phyloP scores from a whole-genome alignment of 1,140 invertebrate genomes.

The Heliconius nattereri region DNA sequence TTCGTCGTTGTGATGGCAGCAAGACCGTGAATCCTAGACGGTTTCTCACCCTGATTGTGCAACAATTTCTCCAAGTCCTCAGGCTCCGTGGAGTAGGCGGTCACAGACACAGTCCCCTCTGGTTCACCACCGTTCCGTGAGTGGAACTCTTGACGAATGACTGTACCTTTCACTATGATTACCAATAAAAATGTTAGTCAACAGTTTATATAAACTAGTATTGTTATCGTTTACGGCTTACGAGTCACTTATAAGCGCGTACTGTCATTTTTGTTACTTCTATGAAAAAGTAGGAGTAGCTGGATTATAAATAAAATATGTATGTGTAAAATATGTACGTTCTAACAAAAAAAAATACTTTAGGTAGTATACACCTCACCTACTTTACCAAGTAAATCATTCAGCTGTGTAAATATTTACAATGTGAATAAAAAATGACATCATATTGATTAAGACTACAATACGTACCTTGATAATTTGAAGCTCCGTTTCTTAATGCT shows the following conservation, averaged over 20 bases:
- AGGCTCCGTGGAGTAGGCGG: slow-evolving; percentile 85
- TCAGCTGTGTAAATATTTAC: slow-evolving; percentile 48
- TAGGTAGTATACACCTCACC: not conserved
- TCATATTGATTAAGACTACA: slow-evolving; percentile 52
- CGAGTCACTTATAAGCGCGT: not conserved
- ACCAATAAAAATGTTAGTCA: slow-evolving; percentile 45
- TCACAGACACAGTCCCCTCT: slow-evolving; percentile 84
- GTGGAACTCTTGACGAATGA: slow-evolving; percentile 84
- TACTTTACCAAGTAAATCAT: slow-evolving; percentile 7
- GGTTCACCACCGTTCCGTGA: slow-evolving; percentile 85
- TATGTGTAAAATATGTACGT: no score
- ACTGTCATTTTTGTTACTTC: not conserved
- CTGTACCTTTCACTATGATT: slow-evolving; percentile 84
- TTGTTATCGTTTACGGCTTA: slow-evolving; percentile 36
- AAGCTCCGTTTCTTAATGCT: slow-evolving; percentile 85
- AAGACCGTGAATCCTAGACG: slow-evolving; percentile 65
- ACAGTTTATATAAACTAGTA: slow-evolving; percentile 48
- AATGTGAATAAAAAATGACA: slow-evolving; percentile 55
- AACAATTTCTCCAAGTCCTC: slow-evolving; percentile 80
- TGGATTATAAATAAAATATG: not conserved
- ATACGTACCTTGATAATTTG: slow-evolving; percentile 75
- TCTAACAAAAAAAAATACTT: not conserved
- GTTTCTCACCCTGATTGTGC: slow-evolving; percentile 56
- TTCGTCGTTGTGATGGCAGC: slow-evolving; percentile 71
- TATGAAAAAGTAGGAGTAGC: not conserved